Percentiles rank a stretch among this genome's conserved stretches.
These are phyloP conservation scores for Chloroclysta siterata DNA, from an alignment of 2,888 invertebrate species.

Conservation along the genomic window DNA sequence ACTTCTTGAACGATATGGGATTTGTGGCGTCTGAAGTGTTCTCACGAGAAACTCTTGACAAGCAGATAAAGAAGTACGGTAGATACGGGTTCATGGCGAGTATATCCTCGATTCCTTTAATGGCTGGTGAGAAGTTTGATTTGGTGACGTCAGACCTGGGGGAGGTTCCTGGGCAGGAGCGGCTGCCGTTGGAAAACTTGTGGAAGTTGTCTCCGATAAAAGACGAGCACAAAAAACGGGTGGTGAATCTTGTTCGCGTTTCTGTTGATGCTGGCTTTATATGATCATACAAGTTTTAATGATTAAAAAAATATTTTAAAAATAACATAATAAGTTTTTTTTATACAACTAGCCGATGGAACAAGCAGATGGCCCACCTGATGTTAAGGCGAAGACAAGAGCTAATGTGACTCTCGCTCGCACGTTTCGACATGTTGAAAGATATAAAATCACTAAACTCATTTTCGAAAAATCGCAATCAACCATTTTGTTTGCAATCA, in stretches of 20 bases:
- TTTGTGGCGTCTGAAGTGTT: conserved; percentile 50
- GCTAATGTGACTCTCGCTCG: no score
- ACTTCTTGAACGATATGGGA: conserved; percentile 59
- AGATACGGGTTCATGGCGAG: conserved; percentile 55
- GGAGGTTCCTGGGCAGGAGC: conserved; percentile 47
- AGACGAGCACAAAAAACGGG: conserved; percentile 49
- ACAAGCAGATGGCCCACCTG: no score
- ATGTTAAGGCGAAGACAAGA: no score
- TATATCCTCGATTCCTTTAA: conserved; percentile 55
- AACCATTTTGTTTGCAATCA: no score
- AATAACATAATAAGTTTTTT: no score
- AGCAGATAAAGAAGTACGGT: conserved; percentile 58
- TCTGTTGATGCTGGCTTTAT: conserved; percentile 59
- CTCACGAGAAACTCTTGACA: conserved; percentile 49
- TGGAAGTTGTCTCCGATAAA: conserved; percentile 58
- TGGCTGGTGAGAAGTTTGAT: conserved; percentile 56
- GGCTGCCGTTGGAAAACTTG: conserved; percentile 56
- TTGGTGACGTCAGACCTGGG: conserved; percentile 45
- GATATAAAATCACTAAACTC: no score
- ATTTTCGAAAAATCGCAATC: no score
- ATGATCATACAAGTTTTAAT: conserved; percentile 33
- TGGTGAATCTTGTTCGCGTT: conserved; percentile 56
- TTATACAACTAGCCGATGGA: no score
- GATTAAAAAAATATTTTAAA: no score
- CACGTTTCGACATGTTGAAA: no score